phyloP scores from a whole-genome alignment of 2,797 vertebrate species.

The Limnodromus scolopaceus region DNA sequence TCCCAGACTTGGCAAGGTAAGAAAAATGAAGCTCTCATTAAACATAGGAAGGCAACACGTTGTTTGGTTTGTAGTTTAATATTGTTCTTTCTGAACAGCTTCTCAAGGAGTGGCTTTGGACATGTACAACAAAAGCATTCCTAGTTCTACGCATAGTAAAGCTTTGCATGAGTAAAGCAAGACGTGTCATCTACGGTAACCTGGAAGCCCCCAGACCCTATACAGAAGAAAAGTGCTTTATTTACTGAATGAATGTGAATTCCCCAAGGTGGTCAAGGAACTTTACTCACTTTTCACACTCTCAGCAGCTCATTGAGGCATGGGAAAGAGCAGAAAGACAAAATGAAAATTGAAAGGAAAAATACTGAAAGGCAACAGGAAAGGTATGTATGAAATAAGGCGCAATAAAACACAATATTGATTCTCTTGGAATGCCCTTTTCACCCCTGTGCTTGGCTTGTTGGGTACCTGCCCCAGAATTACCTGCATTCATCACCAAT shows the following conservation, averaged over 20 bases:
- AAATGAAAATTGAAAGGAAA: background rate
- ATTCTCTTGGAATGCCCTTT: background rate
- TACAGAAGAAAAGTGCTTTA: background rate
- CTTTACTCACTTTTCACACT: background rate
- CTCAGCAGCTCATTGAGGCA: background rate
- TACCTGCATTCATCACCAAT: background rate
- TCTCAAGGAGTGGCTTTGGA: background rate
- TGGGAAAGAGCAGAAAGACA: background rate
- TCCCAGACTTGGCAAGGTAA: background rate
- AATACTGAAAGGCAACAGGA: conserved; percentile 25
- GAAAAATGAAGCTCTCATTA: background rate
- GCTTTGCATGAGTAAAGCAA: background rate
- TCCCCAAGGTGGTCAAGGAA: background rate
- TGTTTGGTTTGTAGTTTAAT: background rate
- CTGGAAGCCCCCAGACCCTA: background rate
- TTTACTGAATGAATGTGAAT: conserved; percentile 14
- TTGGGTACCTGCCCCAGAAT: background rate
- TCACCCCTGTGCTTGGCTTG: background rate
- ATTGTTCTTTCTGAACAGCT: background rate
- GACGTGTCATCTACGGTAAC: background rate
- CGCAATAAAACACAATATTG: background rate
- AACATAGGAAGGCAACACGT: background rate
- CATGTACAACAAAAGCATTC: background rate
- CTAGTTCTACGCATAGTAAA: background rate
- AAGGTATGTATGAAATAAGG: background rate